Evolutionary conservation across 2,113 vertebrate genomes (phyloP).

Genomic region (Paedocypris sp.): DNA sequence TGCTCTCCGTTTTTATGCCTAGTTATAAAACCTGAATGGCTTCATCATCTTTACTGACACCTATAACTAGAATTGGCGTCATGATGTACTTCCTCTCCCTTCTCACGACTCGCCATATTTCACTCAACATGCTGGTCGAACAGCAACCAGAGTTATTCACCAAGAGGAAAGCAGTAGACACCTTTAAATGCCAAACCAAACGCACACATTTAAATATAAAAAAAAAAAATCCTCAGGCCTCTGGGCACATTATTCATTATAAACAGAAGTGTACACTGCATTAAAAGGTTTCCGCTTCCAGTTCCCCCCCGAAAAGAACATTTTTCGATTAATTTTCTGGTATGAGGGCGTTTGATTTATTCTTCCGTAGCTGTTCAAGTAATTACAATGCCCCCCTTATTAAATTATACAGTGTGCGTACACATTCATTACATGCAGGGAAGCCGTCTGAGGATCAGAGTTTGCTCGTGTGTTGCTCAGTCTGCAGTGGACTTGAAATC

Average conservation of each 20-base stretch:
- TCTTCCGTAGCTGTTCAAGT: constrained; percentile 29
- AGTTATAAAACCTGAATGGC: not conserved
- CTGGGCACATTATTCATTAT: not conserved
- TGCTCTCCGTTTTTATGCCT: too few relatives aligned
- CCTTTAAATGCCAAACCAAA: not conserved
- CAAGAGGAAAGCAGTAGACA: not conserved
- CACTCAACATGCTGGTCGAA: not conserved
- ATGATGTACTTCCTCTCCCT: not conserved
- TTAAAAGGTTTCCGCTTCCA: not conserved
- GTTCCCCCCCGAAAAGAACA: not conserved
- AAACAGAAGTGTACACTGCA: constrained; percentile 4
- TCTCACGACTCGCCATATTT: not conserved
- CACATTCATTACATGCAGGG: constrained; percentile 25
- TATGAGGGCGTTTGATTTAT: constrained; percentile 32
- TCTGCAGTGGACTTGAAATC: not conserved
- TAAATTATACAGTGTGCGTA: constrained; percentile 33
- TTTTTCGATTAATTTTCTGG: constrained; percentile 22
- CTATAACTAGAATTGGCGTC: not conserved
- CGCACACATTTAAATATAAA: not conserved
- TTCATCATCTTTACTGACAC: not conserved
- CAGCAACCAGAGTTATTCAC: not conserved
- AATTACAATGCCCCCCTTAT: constrained; percentile 37
- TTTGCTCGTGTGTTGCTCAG: not conserved
- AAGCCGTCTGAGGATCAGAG: constrained; percentile 1
- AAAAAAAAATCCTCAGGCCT: too few relatives aligned